Percentiles rank a stretch among this genome's conserved stretches.
These are phyloP conservation scores for Zoanthus sansibaricus DNA, from an alignment of 92 coral and sea anemone species.

Conservation along the genomic window DNA sequence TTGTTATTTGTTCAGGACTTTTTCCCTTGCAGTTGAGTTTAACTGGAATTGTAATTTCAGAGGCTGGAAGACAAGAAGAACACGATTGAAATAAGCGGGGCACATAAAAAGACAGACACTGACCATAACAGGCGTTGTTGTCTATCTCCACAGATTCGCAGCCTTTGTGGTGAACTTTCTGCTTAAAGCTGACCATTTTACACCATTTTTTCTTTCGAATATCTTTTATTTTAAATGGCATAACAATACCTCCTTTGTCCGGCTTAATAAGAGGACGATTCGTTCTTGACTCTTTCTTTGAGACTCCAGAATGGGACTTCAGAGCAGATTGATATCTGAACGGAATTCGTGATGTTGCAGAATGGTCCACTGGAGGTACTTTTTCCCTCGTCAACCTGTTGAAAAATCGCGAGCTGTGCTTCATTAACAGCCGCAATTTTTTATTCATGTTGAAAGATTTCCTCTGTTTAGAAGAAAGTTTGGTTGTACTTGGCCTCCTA, in stretches of 20 bases:
- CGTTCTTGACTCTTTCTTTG: neutral
- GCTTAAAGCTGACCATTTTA: slow-evolving; percentile 52
- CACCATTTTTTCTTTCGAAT: slow-evolving; percentile 56
- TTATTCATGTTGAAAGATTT: neutral
- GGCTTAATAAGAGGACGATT: slow-evolving; percentile 13
- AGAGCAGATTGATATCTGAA: neutral
- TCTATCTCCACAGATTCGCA: slow-evolving; percentile 56
- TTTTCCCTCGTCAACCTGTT: neutral
- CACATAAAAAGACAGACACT: slow-evolving; percentile 75
- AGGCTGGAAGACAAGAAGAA: slow-evolving; percentile 62
- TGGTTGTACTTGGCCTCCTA: neutral
- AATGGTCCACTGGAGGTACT: neutral
- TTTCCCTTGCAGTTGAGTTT: slow-evolving; percentile 69
- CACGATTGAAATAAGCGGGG: slow-evolving; percentile 75
- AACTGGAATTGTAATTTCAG: slow-evolving; percentile 35
- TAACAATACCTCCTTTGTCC: slow-evolving; percentile 14
- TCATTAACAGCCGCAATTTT: neutral
- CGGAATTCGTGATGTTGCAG: neutral
- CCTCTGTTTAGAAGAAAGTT: neutral
- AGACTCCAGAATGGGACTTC: neutral
- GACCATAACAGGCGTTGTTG: slow-evolving; percentile 82
- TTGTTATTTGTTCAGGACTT: slow-evolving; percentile 54
- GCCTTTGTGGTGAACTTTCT: slow-evolving; percentile 71
- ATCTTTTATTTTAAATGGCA: slow-evolving; percentile 20
- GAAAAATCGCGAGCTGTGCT: neutral